A percentile compares a stretch with the other conserved stretches of the same genome.
Conservation (phyloP, 2,113 vertebrate species). For the Tretioscincus oriximinensis region DNA sequence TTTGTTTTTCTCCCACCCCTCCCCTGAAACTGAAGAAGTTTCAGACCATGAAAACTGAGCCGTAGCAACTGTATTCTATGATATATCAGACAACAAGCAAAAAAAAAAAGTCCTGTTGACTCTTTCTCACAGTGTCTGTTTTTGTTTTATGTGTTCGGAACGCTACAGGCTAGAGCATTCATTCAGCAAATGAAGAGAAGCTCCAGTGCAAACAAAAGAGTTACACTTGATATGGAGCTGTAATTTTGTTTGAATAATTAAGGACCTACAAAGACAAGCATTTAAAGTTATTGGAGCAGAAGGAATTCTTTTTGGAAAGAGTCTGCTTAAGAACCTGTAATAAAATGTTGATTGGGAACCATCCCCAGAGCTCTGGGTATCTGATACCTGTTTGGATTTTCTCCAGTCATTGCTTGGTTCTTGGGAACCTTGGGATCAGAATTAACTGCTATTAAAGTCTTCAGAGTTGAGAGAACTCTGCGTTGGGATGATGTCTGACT, state of each 20-base stretch:
- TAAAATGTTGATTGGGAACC: rapidly evolving
- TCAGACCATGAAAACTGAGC: background rate
- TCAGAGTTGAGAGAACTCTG: background rate
- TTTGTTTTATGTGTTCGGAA: background rate
- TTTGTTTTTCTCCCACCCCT: too few species aligned
- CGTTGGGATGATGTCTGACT: background rate
- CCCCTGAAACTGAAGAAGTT: background rate
- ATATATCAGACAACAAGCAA: background rate
- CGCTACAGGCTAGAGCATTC: background rate
- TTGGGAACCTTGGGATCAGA: background rate
- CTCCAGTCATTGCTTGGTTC: constrained; percentile 2
- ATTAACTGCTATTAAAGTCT: background rate
- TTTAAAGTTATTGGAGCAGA: background rate
- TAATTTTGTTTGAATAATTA: constrained; percentile 35
- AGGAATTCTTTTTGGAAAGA: background rate
- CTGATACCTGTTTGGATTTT: background rate
- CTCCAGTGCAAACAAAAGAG: background rate
- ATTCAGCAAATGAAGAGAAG: background rate
- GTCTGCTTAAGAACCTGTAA: background rate
- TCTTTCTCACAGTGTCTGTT: background rate
- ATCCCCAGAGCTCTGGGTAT: background rate
- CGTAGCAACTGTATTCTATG: too few species aligned
- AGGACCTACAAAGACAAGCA: background rate
- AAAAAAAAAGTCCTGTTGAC: background rate
- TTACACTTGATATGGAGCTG: background rate